Evolutionary conservation across 1,140 invertebrate genomes (phyloP).

Genomic region (Hylaeus volcanicus): DNA sequence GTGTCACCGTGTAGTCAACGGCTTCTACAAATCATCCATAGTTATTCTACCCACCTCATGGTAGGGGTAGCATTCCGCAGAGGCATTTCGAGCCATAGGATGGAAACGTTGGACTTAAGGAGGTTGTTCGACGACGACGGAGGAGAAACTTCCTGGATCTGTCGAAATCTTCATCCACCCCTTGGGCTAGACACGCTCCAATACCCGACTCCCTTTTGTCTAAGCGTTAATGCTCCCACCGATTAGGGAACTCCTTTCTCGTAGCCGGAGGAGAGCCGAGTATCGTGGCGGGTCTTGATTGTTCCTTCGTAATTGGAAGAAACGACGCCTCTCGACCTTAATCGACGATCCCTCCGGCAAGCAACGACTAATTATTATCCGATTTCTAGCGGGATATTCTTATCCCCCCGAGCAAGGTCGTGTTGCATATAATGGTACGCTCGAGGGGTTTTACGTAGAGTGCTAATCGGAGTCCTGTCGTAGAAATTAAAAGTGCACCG

Average conservation of each 20-base stretch:
- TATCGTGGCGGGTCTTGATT: constrained; percentile 25
- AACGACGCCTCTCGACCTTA: constrained; percentile 47
- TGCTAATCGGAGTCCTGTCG: no score
- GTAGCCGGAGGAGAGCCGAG: neutral
- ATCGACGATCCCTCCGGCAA: constrained; percentile 36
- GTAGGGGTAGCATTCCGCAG: no score
- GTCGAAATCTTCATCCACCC: neutral
- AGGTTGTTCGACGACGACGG: neutral
- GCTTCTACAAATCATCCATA: no score
- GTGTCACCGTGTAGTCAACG: no score
- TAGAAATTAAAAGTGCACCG: no score
- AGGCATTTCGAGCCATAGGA: no score
- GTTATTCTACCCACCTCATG: no score
- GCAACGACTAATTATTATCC: constrained; percentile 50
- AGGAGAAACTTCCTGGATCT: neutral
- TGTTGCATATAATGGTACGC: no score
- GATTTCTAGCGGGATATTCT: constrained; percentile 41
- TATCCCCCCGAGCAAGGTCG: constrained; percentile 6
- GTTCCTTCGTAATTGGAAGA: constrained; percentile 44
- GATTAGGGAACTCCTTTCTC: constrained; percentile 31
- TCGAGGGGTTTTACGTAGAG: no score
- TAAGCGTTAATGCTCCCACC: constrained; percentile 29
- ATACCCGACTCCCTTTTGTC: neutral
- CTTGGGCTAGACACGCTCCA: neutral
- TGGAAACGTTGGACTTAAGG: no score